Percentiles rank a stretch among this genome's conserved stretches.
Evolutionary conservation across 2,797 vertebrate species (phyloP).

Genomic region (Pempheris klunzingeri): DNA sequence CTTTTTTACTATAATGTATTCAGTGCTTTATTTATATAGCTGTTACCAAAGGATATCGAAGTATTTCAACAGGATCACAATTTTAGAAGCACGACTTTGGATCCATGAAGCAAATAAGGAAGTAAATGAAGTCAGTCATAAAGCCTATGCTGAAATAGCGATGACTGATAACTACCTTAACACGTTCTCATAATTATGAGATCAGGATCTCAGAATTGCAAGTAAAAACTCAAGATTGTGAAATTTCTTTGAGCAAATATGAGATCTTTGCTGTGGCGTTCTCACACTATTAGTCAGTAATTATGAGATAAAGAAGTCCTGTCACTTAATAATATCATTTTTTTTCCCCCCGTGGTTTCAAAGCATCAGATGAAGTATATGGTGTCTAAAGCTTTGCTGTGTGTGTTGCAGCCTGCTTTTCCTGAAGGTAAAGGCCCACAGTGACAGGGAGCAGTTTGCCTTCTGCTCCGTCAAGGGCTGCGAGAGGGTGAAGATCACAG

Average conservation of each 20-base stretch:
- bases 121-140: not conserved
- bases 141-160: not conserved
- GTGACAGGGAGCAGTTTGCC: conserved; percentile 90
- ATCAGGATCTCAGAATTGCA: not conserved
- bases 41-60: no score
- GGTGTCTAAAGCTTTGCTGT: conserved; percentile 4
- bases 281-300: not conserved
- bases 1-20: no score
- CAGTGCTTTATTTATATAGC: no score
- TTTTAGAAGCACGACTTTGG: no score
- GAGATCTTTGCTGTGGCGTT: not conserved
- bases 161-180: not conserved
- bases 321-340: not conserved
- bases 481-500: conserved; percentile 93
- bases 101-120: no score
- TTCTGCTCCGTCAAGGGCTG: conserved; percentile 96
- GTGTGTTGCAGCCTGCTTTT: conserved; percentile 89
- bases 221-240: not conserved
- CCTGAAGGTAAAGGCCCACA: conserved; percentile 91
- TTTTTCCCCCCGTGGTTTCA: not conserved
- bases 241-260: no score
- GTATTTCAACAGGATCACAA: no score
- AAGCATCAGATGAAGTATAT: not conserved
- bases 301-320: not conserved
- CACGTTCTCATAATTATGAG: not conserved